These are phyloP conservation scores for Thera britannica DNA, from an alignment of 2,888 invertebrate genomes.

Conservation along the genomic window DNA sequence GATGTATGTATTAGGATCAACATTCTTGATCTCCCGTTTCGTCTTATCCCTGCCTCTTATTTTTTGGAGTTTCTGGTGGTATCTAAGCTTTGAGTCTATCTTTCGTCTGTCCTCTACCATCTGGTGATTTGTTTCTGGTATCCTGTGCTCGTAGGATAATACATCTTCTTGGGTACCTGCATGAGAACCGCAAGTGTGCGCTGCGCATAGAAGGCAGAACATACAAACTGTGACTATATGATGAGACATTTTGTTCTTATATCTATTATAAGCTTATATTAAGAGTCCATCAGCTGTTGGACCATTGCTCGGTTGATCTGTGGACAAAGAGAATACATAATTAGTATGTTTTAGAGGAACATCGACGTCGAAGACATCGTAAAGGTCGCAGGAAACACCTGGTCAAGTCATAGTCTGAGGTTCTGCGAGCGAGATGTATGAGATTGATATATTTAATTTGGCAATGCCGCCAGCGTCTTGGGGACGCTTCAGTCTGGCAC, in stretches of 20 bases:
- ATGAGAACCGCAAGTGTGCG: slow-evolving; percentile 91
- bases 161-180: slow-evolving; percentile 70
- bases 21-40: slow-evolving; percentile 61
- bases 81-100: slow-evolving; percentile 41
- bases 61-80: slow-evolving; percentile 65
- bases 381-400: too few species aligned
- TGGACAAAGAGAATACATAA: slow-evolving; percentile 43
- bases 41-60: slow-evolving; percentile 52
- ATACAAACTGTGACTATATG: slow-evolving; percentile 92
- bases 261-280: slow-evolving; percentile 51
- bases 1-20: slow-evolving; percentile 85
- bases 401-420: too few species aligned
- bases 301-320: slow-evolving; percentile 49
- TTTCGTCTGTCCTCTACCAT: slow-evolving; percentile 58
- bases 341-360: not conserved
- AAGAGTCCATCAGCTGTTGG: slow-evolving; percentile 47
- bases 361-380: too few species aligned
- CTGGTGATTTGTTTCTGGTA: slow-evolving; percentile 52
- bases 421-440: too few species aligned
- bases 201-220: slow-evolving; percentile 91
- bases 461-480: too few species aligned
- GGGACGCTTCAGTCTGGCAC: too few species aligned
- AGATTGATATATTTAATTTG: too few species aligned
- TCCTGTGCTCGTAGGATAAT: slow-evolving; percentile 52
- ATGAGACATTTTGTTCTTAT: slow-evolving; percentile 68